phyloP scores from a whole-genome alignment of 30 jellyfish, hydroid and myxozoan species.

The Nemopilema nomurai region DNA sequence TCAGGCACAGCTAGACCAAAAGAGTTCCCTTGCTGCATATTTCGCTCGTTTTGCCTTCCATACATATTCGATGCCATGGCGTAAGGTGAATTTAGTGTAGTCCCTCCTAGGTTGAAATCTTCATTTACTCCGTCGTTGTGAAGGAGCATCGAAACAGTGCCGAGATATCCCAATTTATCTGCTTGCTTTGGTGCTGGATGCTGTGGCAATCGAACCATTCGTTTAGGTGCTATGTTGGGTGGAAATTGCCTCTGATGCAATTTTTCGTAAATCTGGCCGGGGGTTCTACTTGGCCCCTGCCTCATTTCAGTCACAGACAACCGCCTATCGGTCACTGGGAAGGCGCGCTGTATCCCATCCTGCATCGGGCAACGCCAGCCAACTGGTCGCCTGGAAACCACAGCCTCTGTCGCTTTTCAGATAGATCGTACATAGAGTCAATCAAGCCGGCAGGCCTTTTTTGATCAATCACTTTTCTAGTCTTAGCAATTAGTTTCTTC shows the following conservation, averaged over 20 bases:
- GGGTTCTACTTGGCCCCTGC: slow-evolving; percentile 25
- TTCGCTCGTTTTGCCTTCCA: background rate
- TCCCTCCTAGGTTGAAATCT: slow-evolving; percentile 32
- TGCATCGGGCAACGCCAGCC: background rate
- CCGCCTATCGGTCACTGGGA: slow-evolving; percentile 9
- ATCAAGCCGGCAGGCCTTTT: background rate
- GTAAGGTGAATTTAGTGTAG: slow-evolving; percentile 34
- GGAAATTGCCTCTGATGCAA: slow-evolving; percentile 14
- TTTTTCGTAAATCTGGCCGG: slow-evolving; percentile 11
- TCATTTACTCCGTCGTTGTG: slow-evolving; percentile 14
- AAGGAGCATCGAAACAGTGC: slow-evolving; percentile 19
- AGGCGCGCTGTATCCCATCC: slow-evolving; percentile 27
- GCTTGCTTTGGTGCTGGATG: background rate
- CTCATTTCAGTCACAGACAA: slow-evolving; percentile 23
- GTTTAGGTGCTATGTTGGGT: background rate
- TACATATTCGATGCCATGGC: slow-evolving; percentile 30
- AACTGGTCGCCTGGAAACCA: slow-evolving; percentile 63
- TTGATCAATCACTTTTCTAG: background rate
- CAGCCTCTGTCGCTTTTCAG: slow-evolving; percentile 50
- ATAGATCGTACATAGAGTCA: background rate
- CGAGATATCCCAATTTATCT: slow-evolving; percentile 19
- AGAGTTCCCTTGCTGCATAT: background rate
- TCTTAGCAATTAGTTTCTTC: background rate
- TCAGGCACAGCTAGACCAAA: slow-evolving; percentile 29
- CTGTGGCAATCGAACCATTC: background rate